Conservation (phyloP, 2,113 vertebrate genomes). For the Chionodraco myersi region DNA sequence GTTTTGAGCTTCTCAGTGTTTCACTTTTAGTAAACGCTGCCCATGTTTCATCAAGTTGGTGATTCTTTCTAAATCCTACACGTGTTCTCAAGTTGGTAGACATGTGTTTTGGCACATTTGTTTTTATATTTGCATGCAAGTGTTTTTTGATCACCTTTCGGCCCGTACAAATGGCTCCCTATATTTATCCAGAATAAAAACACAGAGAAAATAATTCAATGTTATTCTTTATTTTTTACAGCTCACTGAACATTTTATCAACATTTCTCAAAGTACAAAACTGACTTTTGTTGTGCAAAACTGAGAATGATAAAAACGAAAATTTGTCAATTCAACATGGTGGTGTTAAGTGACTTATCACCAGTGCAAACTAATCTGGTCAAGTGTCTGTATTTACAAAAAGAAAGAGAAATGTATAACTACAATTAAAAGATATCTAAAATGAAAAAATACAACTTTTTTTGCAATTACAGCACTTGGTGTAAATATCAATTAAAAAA, state of each 20-base stretch:
- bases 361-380: constrained; percentile 42
- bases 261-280: constrained; percentile 42
- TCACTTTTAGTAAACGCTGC: too few species aligned
- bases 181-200: neutral
- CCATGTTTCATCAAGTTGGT: too few species aligned
- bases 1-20: too few species aligned
- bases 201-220: neutral
- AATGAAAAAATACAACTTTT: neutral
- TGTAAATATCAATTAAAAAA: constrained; percentile 24
- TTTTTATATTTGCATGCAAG: too few species aligned
- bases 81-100: too few species aligned
- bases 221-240: constrained; percentile 46
- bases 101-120: too few species aligned
- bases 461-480: constrained; percentile 2
- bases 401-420: neutral
- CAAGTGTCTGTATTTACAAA: constrained; percentile 4
- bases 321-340: neutral
- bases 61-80: too few species aligned
- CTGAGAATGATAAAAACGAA: constrained; percentile 2
- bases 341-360: constrained; percentile 17
- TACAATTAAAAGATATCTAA: constrained; percentile 15
- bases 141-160: too few species aligned
- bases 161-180: neutral
- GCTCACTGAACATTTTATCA: constrained; percentile 10
- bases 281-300: constrained; percentile 43